Evolutionary conservation across 37 sponge, comb jelly and placozoan genomes (phyloP).

Genomic region (Oopsacas minuta): DNA sequence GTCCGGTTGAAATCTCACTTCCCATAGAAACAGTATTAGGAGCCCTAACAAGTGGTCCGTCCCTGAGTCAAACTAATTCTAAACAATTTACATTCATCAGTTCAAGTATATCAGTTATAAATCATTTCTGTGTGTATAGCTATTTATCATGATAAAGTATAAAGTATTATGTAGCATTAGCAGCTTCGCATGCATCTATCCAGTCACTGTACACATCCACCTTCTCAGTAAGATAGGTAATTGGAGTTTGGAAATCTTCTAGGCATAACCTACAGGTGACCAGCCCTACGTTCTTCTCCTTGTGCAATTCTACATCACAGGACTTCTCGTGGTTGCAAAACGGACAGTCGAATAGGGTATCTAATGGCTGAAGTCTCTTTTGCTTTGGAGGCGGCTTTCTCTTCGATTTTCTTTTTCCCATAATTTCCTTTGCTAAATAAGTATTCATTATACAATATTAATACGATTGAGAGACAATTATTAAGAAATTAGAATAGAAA

Average conservation of each 20-base stretch:
- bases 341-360: conserved; percentile 84
- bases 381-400: conserved; percentile 95
- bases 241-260: conserved; percentile 86
- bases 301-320: conserved; percentile 88
- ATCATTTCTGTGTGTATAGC: too few relatives aligned
- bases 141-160: too few relatives aligned
- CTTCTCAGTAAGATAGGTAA: conserved; percentile 90
- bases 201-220: conserved; percentile 99
- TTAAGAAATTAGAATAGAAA: too few relatives aligned
- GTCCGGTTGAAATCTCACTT: too few relatives aligned
- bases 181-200: conserved; percentile 98
- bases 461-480: too few relatives aligned
- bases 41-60: too few relatives aligned
- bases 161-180: conserved; percentile 55
- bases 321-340: conserved; percentile 99
- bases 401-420: conserved; percentile 91
- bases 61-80: too few relatives aligned
- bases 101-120: too few relatives aligned
- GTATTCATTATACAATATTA: too few relatives aligned
- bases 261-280: conserved; percentile 80
- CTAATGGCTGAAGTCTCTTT: conserved; percentile 70
- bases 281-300: conserved; percentile 57
- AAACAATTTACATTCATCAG: too few relatives aligned
- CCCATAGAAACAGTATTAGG: too few relatives aligned
- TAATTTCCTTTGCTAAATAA: too few relatives aligned